Base-by-base conservation (phyloP, 2,888 invertebrate species). In the Gari tellinella region DNA sequence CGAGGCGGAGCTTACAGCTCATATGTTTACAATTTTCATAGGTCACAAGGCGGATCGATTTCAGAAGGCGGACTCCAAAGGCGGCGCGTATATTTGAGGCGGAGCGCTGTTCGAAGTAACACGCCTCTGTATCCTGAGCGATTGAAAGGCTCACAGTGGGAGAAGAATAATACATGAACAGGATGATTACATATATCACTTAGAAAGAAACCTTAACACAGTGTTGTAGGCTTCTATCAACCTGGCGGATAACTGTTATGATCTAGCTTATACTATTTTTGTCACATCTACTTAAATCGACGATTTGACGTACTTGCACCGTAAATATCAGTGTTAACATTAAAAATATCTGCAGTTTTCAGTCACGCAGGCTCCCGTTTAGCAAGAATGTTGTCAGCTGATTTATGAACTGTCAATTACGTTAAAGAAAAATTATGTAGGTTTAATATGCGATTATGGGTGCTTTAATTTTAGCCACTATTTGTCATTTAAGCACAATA, bases 11-110 rank as follows among this genome's bases (percentile, higher is more conserved):
- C 41, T 41, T 15, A 45, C 21, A 17, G 2, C 17, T 31, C 19
- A 23, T 38, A 41, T 69, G 68, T 68, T 74, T 64, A 61, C 64
- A 37, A 41, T 37, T 56, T 41, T 38, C 43, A 74, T 69, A 70
- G 69, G 69, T 63, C 49, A 63, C 31, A 21, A 46, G 62, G 67
- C 48, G 72, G 67, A 62, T 73, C 73, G 63, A 68, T 68, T 53
- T 55, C 65, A 66, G 67, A 60, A 72, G 85, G 86, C 80, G 85
- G 77, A 52, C 63, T 63, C 17, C 56, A 45, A 10, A 57, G 57
- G 57, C 31, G 53, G 73, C 80, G 86, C 82, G 58, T 79, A 81
- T 62, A 68, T 74, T 41, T 69, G 57, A 69, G 81, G 70, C 68
- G 72, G 31, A 17, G 31, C 43, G 55, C 40, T 46, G 40, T 65